phyloP scores from a whole-genome alignment of 1,140 invertebrate species.

The Drosophila navojoa region DNA sequence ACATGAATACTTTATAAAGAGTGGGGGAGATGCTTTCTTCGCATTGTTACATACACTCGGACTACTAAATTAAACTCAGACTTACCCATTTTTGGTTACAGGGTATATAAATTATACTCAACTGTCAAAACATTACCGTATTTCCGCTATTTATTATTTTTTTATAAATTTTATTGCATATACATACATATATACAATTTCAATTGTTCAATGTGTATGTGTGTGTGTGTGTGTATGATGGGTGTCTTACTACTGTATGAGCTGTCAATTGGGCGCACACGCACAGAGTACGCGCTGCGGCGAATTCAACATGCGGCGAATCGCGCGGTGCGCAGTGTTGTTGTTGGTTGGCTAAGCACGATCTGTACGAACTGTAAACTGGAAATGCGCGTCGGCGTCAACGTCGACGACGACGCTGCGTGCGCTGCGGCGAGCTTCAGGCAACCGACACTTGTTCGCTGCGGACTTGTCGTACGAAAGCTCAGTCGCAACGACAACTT shows the following conservation, averaged over 20 bases:
- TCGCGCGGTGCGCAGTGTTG: neutral
- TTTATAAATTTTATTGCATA: constrained; percentile 12
- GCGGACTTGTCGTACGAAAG: constrained; percentile 54
- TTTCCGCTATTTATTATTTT: constrained; percentile 40
- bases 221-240: neutral
- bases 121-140: constrained; percentile 9
- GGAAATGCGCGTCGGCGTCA: constrained; percentile 23
- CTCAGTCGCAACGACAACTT: constrained; percentile 79
- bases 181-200: constrained; percentile 29
- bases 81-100: constrained; percentile 15
- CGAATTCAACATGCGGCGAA: constrained; percentile 36
- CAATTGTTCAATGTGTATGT: constrained; percentile 34
- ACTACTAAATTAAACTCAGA: constrained; percentile 18
- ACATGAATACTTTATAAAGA: neutral
- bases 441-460: constrained; percentile 78
- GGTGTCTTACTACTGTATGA: constrained; percentile 1
- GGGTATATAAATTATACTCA: constrained; percentile 30
- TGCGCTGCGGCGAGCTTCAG: constrained; percentile 19
- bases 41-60: neutral
- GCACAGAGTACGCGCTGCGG: constrained; percentile 27
- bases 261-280: constrained; percentile 32
- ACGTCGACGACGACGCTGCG: neutral
- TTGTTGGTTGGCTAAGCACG: neutral
- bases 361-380: constrained; percentile 41
- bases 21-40: constrained; percentile 2